These are phyloP conservation scores for Charanyca ferruginea DNA, from an alignment of 2,888 invertebrate species.

Conservation along the genomic window DNA sequence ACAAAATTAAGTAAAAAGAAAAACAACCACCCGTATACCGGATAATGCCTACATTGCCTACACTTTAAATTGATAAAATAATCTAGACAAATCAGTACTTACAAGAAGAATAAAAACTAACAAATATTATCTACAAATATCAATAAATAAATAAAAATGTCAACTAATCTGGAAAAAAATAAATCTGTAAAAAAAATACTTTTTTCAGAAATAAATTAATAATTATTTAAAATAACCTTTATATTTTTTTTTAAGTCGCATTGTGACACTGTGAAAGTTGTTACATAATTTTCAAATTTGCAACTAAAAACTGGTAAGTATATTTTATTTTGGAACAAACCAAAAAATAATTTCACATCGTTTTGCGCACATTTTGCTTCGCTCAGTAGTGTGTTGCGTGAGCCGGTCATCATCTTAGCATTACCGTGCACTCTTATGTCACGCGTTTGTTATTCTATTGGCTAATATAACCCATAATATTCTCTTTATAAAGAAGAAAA, in stretches of 20 bases:
- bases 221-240: no score
- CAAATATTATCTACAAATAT: no score
- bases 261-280: neutral
- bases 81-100: no score
- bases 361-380: conserved; percentile 38
- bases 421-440: conserved; percentile 39
- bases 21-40: no score
- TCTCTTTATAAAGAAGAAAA: neutral
- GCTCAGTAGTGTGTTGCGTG: conserved; percentile 40
- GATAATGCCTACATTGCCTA: no score
- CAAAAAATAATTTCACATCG: conserved; percentile 2
- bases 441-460: conserved; percentile 43
- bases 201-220: no score
- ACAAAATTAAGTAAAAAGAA: neutral
- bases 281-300: neutral
- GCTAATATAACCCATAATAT: conserved; percentile 3
- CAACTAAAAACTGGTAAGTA: neutral
- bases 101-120: no score
- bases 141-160: no score
- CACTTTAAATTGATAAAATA: no score
- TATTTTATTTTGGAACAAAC: neutral
- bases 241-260: no score
- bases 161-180: no score
- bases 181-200: no score
- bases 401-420: conserved; percentile 44